Conservation (phyloP, 2,797 vertebrate genomes). For the Gambusia yucatana region DNA sequence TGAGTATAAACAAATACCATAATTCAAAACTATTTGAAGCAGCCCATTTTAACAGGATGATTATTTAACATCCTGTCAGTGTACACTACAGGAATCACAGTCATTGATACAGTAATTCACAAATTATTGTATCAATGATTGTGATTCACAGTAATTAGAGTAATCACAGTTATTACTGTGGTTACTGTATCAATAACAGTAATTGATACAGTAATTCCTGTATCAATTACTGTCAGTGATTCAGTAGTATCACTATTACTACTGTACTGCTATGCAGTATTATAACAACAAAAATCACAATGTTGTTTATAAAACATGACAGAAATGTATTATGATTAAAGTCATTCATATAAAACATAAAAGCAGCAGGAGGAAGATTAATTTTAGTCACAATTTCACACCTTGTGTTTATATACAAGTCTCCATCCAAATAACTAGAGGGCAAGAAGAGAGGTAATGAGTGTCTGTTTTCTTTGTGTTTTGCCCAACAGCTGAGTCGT, state of each 20-base stretch:
- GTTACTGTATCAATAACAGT: not conserved
- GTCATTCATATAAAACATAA: not conserved
- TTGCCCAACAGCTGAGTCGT: conserved; percentile 71
- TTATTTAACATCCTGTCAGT: not conserved
- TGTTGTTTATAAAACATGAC: not conserved
- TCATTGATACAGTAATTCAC: not conserved
- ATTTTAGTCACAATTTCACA: not conserved
- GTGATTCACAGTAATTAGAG: too few species aligned
- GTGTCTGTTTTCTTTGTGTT: conserved; percentile 68
- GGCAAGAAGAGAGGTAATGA: conserved; percentile 66
- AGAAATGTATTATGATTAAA: not conserved
- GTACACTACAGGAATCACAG: conserved; percentile 8
- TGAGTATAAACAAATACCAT: not conserved
- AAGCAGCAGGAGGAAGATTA: not conserved
- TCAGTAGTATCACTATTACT: too few species aligned
- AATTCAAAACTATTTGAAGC: not conserved
- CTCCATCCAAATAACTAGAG: conserved; percentile 38
- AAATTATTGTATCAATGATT: too few species aligned
- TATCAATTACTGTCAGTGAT: too few species aligned
- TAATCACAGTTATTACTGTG: too few species aligned
- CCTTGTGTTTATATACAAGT: not conserved
- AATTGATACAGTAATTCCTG: not conserved
- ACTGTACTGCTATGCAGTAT: too few species aligned
- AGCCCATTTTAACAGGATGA: not conserved
- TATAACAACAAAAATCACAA: not conserved